Percentiles rank a stretch among this genome's conserved stretches.
Conservation (phyloP, 1,140 invertebrate genomes). For the Chymomyza costata region DNA sequence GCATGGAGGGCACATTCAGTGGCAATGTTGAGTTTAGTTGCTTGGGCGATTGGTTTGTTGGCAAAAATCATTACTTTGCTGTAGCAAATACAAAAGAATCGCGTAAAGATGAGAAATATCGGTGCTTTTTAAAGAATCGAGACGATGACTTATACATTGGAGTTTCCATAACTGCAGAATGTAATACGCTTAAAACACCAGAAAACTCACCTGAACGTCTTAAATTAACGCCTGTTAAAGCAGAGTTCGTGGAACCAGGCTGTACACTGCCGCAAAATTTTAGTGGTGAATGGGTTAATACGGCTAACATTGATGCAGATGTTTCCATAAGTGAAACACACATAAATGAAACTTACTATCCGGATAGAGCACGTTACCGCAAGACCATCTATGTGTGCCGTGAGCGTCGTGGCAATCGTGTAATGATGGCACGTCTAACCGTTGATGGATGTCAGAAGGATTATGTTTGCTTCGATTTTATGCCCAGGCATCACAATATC, state of each 20-base stretch:
- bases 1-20: constrained; percentile 88
- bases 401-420: constrained; percentile 89
- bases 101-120: constrained; percentile 93
- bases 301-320: constrained; percentile 96
- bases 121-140: constrained; percentile 94
- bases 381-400: constrained; percentile 96
- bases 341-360: constrained; percentile 95
- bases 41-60: constrained; percentile 95
- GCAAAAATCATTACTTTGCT: constrained; percentile 96
- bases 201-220: constrained; percentile 95
- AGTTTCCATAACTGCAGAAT: constrained; percentile 94
- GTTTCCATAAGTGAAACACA: constrained; percentile 96
- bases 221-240: constrained; percentile 87
- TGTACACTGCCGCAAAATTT: constrained; percentile 96
- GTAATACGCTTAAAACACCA: constrained; percentile 92
- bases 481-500: constrained; percentile 96
- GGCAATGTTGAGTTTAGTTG: constrained; percentile 95
- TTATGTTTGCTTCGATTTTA: constrained; percentile 97
- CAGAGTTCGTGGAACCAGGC: constrained; percentile 91
- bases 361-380: constrained; percentile 90
- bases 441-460: constrained; percentile 99
- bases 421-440: constrained; percentile 96
- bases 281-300: constrained; percentile 96
- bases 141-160: constrained; percentile 94
- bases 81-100: constrained; percentile 96